Evolutionary conservation across 2,113 vertebrate genomes (phyloP).

Genomic region (Turdus rufiventris): DNA sequence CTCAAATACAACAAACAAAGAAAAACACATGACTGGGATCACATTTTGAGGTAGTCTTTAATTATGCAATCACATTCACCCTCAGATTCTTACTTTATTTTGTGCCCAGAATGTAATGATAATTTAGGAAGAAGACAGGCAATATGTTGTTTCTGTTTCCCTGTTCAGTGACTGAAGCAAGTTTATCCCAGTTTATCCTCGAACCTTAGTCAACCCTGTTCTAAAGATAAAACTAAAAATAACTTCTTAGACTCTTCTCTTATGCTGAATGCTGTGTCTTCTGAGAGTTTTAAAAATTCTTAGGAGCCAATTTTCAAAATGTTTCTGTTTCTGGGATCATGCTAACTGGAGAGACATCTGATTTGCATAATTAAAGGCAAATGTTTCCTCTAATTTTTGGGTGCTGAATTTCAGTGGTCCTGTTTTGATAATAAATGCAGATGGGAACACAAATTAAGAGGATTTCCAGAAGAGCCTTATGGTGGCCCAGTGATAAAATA

Average conservation of each 20-base stretch:
- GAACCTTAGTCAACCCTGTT: not conserved
- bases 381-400: not conserved
- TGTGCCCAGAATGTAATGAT: not conserved
- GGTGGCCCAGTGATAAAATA: not conserved
- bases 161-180: not conserved
- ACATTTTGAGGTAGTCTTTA: not conserved
- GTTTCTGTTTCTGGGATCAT: not conserved
- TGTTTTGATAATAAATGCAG: not conserved
- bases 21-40: not conserved
- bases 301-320: not conserved
- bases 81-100: not conserved
- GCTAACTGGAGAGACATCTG: not conserved
- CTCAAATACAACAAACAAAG: not conserved
- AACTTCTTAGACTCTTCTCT: not conserved
- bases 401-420: not conserved
- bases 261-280: not conserved
- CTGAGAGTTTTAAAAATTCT: not conserved
- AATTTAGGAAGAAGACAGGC: not conserved
- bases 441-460: not conserved
- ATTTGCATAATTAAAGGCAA: not conserved
- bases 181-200: slow-evolving; percentile 8
- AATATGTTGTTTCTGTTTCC: not conserved
- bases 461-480: not conserved
- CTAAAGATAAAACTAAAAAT: not conserved
- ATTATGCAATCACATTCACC: not conserved